Percentiles rank a stretch among this genome's conserved stretches.
Evolutionary conservation across 2,888 invertebrate species (phyloP).

Genomic region (Rhingia rostrata): DNA sequence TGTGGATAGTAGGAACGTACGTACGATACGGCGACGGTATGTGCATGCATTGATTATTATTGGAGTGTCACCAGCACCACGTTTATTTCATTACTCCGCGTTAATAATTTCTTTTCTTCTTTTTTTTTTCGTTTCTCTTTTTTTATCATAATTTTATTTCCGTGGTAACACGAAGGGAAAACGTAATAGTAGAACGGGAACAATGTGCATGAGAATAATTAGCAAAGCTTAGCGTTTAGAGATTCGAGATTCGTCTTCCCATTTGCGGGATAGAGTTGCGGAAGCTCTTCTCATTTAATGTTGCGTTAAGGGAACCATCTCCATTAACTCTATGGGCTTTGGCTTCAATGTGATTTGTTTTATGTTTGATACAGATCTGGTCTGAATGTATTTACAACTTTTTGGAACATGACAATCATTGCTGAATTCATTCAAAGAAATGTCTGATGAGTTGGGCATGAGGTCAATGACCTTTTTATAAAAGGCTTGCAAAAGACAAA

Average conservation of each 20-base stretch:
- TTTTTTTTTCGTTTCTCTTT: constrained; percentile 33
- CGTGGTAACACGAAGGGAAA: constrained; percentile 46
- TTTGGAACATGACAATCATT: too few relatives aligned
- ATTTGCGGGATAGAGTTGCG: constrained; percentile 7
- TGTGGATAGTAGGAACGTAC: constrained; percentile 20
- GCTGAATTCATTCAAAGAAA: too few relatives aligned
- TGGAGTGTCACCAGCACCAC: constrained; percentile 70
- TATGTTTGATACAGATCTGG: too few relatives aligned
- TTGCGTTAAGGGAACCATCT: too few relatives aligned
- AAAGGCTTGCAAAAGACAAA: too few relatives aligned
- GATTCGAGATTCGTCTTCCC: constrained; percentile 15
- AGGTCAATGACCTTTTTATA: too few relatives aligned
- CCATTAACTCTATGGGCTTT: too few relatives aligned
- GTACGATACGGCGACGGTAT: constrained; percentile 31
- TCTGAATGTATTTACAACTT: too few relatives aligned
- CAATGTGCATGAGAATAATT: constrained; percentile 34
- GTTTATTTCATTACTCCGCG: constrained; percentile 58
- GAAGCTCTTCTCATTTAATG: not conserved
- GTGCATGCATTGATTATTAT: constrained; percentile 71
- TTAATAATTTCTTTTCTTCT: constrained; percentile 56
- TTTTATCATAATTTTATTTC: constrained; percentile 56
- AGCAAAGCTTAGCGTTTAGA: constrained; percentile 39
- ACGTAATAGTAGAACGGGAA: constrained; percentile 50
- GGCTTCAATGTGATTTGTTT: too few relatives aligned
- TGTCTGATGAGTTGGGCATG: too few relatives aligned